phyloP scores from a whole-genome alignment of 2,888 invertebrate species.

The Aleiodes alternator region DNA sequence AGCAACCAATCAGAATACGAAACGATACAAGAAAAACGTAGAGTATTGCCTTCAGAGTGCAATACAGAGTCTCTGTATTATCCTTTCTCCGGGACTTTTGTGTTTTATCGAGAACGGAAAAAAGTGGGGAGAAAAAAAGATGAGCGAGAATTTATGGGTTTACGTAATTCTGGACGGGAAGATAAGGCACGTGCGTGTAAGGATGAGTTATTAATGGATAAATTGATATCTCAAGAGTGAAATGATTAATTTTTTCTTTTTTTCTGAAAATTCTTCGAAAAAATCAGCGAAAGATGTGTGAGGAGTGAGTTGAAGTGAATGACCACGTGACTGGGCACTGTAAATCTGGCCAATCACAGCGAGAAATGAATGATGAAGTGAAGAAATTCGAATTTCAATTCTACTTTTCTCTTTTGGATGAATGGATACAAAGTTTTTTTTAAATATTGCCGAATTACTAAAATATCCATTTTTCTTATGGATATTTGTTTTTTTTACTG shows the following conservation, averaged over 20 bases:
- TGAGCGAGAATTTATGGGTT: conserved; percentile 13
- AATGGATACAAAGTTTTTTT: no score
- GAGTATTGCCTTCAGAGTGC: conserved; percentile 8
- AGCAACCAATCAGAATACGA: conserved; percentile 23
- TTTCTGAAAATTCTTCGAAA: no score
- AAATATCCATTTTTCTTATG: no score
- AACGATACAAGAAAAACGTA: conserved; percentile 3
- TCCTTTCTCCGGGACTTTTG: conserved; percentile 16
- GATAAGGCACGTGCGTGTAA: neutral
- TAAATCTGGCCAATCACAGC: no score
- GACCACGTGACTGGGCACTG: no score
- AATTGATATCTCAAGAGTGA: conserved; percentile 15
- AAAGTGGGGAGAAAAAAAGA: neutral
- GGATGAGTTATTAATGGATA: conserved; percentile 1
- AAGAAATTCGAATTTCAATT: no score
- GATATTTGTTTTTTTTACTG: no score
- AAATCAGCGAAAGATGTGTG: no score
- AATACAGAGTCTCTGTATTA: conserved; percentile 19
- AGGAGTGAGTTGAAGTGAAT: no score
- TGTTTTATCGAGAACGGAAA: conserved; percentile 12
- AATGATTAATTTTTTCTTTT: neutral
- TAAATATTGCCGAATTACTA: no score
- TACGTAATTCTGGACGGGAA: neutral
- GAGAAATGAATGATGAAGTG: no score
- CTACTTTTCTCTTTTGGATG: no score